A percentile compares a stretch with the other conserved stretches of the same genome.
phyloP scores from a whole-genome alignment of 2,797 vertebrate species.

The Molothrus aeneus region DNA sequence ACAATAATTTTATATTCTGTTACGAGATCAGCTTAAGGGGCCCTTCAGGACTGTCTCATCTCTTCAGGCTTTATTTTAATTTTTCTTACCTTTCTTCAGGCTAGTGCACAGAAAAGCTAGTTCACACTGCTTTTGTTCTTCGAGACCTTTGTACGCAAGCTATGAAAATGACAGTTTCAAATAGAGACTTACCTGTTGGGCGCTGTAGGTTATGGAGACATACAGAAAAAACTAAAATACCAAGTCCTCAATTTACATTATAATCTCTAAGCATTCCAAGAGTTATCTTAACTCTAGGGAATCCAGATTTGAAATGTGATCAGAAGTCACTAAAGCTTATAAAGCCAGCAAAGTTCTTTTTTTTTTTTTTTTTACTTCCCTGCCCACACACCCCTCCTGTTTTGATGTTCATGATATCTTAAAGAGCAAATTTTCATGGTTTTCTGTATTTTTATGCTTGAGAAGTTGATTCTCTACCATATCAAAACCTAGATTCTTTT shows the following conservation, averaged over 20 bases:
- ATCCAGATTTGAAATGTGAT: not conserved
- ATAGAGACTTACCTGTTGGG: not conserved
- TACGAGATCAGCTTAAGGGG: not conserved
- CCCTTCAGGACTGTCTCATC: not conserved
- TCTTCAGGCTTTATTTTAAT: not conserved
- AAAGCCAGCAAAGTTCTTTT: not conserved
- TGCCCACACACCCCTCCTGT: fast-evolving
- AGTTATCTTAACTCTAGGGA: not conserved
- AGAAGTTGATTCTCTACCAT: not conserved
- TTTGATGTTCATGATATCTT: not conserved
- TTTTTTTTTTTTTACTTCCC: not conserved
- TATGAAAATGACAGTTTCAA: not conserved
- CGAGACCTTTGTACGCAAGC: not conserved
- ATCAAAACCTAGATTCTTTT: not conserved
- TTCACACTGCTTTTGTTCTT: not conserved
- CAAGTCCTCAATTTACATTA: not conserved
- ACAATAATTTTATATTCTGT: not conserved
- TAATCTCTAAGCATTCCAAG: not conserved
- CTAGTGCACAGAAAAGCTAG: not conserved
- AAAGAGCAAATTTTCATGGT: not conserved
- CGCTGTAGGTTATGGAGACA: not conserved
- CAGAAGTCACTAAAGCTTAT: not conserved
- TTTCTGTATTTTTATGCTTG: not conserved
- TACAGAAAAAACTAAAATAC: not conserved
- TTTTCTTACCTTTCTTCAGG: not conserved